phyloP scores from a whole-genome alignment of 2,888 invertebrate genomes.

The Chromoteleia sp. region DNA sequence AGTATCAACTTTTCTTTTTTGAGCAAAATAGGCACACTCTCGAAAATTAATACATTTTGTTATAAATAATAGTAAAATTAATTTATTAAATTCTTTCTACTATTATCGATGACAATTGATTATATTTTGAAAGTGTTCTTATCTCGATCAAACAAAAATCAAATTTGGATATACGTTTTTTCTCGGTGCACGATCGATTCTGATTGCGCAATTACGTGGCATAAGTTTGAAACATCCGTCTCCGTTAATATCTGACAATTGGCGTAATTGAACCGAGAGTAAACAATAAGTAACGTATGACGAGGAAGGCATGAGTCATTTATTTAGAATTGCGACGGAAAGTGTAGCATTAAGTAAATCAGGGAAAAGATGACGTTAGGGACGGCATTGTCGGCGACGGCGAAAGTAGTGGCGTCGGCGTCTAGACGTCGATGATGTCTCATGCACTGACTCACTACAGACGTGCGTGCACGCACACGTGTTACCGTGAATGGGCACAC shows the following conservation, averaged over 20 bases:
- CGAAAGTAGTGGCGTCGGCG: constrained; percentile 52
- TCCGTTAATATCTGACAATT: constrained; percentile 6
- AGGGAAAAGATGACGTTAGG: constrained; percentile 50
- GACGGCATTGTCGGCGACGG: constrained; percentile 22
- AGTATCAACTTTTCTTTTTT: too few species aligned
- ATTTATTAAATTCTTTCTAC: too few species aligned
- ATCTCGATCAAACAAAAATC: too few species aligned
- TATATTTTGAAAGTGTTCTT: too few species aligned
- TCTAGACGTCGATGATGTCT: constrained; percentile 66
- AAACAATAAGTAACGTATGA: constrained; percentile 8
- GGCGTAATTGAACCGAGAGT: background rate
- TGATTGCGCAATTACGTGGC: background rate
- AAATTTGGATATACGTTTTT: too few species aligned
- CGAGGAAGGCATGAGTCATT: constrained; percentile 11
- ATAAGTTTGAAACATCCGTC: constrained; percentile 15
- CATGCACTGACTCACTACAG: constrained; percentile 60
- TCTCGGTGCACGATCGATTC: too few species aligned
- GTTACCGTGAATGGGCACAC: constrained; percentile 9
- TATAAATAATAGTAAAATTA: too few species aligned
- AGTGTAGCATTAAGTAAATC: constrained; percentile 34
- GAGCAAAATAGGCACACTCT: too few species aligned
- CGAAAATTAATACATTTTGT: too few species aligned
- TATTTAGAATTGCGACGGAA: constrained; percentile 21
- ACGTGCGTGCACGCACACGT: constrained; percentile 43
- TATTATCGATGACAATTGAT: too few species aligned